Evolutionary conservation across 2,797 vertebrate genomes (phyloP).

Genomic region (Spinibarbus caldwelli): DNA sequence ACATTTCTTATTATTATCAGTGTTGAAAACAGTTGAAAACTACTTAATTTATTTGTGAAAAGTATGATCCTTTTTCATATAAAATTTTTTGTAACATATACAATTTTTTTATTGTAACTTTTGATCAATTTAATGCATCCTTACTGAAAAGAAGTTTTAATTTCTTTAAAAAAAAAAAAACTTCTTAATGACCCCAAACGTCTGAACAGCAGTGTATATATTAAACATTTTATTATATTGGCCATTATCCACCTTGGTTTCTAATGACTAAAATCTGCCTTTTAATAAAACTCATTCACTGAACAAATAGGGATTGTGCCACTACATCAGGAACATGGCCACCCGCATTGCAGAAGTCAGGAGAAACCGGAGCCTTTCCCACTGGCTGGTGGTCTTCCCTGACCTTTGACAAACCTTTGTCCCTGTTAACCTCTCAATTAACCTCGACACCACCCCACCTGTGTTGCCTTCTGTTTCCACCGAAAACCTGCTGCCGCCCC

Average conservation of each 20-base stretch:
- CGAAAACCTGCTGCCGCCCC: not conserved
- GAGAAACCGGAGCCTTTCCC: constrained; percentile 64
- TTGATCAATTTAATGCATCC: not conserved
- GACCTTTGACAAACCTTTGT: constrained; percentile 75
- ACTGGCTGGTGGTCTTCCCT: constrained; percentile 66
- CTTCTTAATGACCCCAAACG: too few species aligned
- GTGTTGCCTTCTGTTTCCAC: constrained; percentile 29
- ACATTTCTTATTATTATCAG: not conserved
- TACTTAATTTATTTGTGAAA: not conserved
- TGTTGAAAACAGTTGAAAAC: not conserved
- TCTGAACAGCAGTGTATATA: not conserved
- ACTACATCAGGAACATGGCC: too few species aligned
- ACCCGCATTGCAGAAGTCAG: constrained; percentile 63
- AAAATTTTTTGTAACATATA: not conserved
- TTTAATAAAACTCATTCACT: too few species aligned
- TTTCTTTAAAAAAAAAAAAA: not conserved
- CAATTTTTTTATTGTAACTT: not conserved
- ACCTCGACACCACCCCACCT: constrained; percentile 69
- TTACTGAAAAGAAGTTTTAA: not conserved
- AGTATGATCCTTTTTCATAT: not conserved
- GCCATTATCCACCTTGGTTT: too few species aligned
- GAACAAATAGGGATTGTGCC: too few species aligned
- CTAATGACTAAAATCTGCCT: too few species aligned
- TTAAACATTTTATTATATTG: not conserved
- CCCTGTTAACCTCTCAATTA: constrained; percentile 79